A percentile compares a stretch with the other conserved stretches of the same genome.
These are phyloP conservation scores for Hyposoter didymator DNA, from an alignment of 2,888 invertebrate genomes.

Conservation along the genomic window DNA sequence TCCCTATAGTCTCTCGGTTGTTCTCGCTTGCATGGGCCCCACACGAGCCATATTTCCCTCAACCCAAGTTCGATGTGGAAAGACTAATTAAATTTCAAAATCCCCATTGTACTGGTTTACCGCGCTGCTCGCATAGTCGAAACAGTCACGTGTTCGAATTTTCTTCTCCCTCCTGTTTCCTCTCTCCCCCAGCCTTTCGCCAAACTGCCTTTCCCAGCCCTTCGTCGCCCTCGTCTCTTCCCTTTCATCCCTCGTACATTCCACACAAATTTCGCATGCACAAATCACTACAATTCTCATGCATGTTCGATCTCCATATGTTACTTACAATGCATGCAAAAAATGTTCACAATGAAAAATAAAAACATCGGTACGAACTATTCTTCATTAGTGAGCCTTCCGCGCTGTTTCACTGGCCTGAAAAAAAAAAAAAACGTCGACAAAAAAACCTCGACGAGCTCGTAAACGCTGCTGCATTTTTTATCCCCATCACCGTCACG, in stretches of 20 bases:
- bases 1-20: slow-evolving; percentile 9
- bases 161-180: background rate
- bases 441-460: background rate
- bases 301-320: background rate
- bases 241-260: background rate
- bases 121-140: slow-evolving; percentile 6
- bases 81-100: slow-evolving; percentile 61
- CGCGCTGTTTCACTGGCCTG: background rate
- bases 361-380: background rate
- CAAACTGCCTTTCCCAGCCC: background rate
- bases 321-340: background rate
- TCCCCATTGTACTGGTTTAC: slow-evolving; percentile 41
- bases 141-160: background rate
- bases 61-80: slow-evolving; percentile 31
- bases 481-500: background rate
- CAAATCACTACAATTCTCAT: slow-evolving; percentile 7
- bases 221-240: background rate
- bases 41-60: slow-evolving; percentile 40
- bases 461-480: slow-evolving; percentile 2
- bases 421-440: background rate
- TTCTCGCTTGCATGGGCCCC: background rate
- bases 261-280: background rate
- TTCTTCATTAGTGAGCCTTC: background rate
- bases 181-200: background rate
- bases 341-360: background rate